Base-by-base conservation (phyloP, 2,113 vertebrate genomes). In the Xyrauchen texanus region DNA sequence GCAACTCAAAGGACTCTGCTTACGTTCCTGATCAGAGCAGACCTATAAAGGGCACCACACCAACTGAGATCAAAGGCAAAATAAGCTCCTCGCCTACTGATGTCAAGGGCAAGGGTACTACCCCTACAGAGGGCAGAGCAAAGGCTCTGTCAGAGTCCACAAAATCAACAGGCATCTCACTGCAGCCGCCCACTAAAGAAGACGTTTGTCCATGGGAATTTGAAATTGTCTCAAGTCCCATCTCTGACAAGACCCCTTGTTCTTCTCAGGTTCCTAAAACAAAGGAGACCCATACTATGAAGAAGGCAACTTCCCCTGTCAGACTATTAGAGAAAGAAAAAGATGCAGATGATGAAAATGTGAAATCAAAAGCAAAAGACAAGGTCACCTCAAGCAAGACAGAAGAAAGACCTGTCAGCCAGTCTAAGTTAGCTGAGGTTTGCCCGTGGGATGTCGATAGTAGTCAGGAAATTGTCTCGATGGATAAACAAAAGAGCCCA, bases 141-240 rank as follows among this genome's bases (percentile, higher is more conserved):
- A 94, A 87, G 51, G 82, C 83, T 79, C 84, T 88, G 52, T 85
- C 90, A 66, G 94, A 94, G 65, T 78, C 91, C 74, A 84, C 63
- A 81, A 94, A 92, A 88, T 86, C 92, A 67, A 88, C 86, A 81
- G 92, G 87, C 88, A 92, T 88, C 83, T 86, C 92, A 13, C 92
- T 91, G 44, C 94, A 92, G 78, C 86, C 88, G 63, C 89, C 92
- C 79, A 82, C 93, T 57, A 95, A 93, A 87, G 93, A 85, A 12
- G 95, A 99, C 34, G 89, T 97, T 15, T 97, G 96, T 88, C 96
- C 97, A 57, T 97, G 97, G 97, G 97, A 99, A 73, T 95, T 88
- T 13, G 95, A 95, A 82, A 84, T 55, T 82, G 77, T 91, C 7
- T 67, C 85, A 47, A 85, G 93, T 83, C 87, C 94, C 78, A 93